phyloP scores from a whole-genome alignment of 2,888 invertebrate species.

The Acronicta psi region DNA sequence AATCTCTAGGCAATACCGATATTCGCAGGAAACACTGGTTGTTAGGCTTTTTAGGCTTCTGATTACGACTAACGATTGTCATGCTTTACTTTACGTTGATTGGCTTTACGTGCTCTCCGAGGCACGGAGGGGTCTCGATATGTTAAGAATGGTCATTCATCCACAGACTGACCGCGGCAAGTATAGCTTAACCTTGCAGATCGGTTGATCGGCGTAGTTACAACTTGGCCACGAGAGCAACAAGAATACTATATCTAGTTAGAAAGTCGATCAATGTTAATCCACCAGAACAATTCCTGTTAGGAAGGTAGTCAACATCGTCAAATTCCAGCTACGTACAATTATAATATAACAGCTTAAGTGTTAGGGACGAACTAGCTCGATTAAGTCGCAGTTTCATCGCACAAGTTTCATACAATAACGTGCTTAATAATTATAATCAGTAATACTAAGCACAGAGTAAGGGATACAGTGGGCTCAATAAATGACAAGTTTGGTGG shows the following conservation, averaged over 20 bases:
- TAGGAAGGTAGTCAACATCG: slow-evolving; percentile 7
- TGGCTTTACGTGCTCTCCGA: too few species aligned
- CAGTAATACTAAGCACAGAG: slow-evolving; percentile 50
- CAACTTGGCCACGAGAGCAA: too few species aligned
- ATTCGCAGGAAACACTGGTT: too few species aligned
- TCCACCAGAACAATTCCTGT: slow-evolving; percentile 13
- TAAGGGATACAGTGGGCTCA: slow-evolving; percentile 20
- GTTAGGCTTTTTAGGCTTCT: too few species aligned
- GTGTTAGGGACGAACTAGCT: slow-evolving; percentile 47
- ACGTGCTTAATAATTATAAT: slow-evolving; percentile 51
- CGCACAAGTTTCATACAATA: slow-evolving; percentile 56
- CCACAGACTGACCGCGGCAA: too few species aligned
- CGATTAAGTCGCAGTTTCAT: slow-evolving; percentile 49
- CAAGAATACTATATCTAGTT: background rate
- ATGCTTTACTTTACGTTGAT: too few species aligned
- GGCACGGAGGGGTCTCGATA: too few species aligned
- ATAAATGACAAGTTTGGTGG: background rate
- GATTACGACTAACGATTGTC: too few species aligned
- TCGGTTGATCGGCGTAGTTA: too few species aligned
- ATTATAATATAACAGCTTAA: slow-evolving; percentile 53
- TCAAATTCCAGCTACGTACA: slow-evolving; percentile 37
- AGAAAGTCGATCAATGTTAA: slow-evolving; percentile 22
- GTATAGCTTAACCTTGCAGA: too few species aligned
- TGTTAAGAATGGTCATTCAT: too few species aligned
- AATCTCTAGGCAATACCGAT: too few species aligned